A percentile compares a stretch with the other conserved stretches of the same genome.
These are phyloP conservation scores for Polyploca ridens DNA, from an alignment of 2,888 invertebrate species.

Conservation along the genomic window DNA sequence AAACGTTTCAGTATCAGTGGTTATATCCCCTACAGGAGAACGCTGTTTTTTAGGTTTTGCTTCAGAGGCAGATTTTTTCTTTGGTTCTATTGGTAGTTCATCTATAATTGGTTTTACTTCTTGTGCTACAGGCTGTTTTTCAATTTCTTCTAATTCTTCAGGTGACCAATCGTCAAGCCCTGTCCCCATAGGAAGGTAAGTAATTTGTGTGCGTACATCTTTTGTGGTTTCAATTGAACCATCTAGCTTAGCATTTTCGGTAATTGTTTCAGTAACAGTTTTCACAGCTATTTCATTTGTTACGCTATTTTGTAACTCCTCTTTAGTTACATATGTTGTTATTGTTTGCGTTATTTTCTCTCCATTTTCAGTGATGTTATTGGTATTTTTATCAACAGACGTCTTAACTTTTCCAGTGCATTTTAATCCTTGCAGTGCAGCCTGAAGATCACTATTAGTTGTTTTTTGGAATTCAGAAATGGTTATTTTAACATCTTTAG, in stretches of 20 bases:
- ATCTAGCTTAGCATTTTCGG: slow-evolving; percentile 70
- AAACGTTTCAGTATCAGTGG: slow-evolving; percentile 76
- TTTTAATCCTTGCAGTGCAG: slow-evolving; percentile 69
- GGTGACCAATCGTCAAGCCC: slow-evolving; percentile 77
- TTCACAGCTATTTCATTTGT: slow-evolving; percentile 75
- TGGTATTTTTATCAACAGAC: slow-evolving; percentile 78
- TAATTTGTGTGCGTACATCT: slow-evolving; percentile 78
- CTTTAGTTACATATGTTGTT: slow-evolving; percentile 74
- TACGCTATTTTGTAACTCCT: slow-evolving; percentile 68
- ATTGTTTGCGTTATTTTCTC: slow-evolving; percentile 74
- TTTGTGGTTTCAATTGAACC: slow-evolving; percentile 78
- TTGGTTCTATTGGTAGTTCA: slow-evolving; percentile 49
- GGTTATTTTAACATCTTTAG: slow-evolving; percentile 81
- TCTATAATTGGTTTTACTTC: slow-evolving; percentile 52
- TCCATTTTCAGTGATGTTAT: slow-evolving; percentile 72
- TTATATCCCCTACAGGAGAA: slow-evolving; percentile 77
- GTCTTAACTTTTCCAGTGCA: slow-evolving; percentile 75
- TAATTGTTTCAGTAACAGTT: slow-evolving; percentile 76
- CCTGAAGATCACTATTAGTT: slow-evolving; percentile 75
- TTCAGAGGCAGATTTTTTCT: slow-evolving; percentile 47
- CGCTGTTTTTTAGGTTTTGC: slow-evolving; percentile 66
- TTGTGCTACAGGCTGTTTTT: slow-evolving; percentile 55
- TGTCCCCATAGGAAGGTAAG: slow-evolving; percentile 76
- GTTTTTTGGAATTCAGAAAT: slow-evolving; percentile 80
- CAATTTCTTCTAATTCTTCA: slow-evolving; percentile 71